phyloP scores from a whole-genome alignment of 1,140 invertebrate species.

The Drosophila tsacasi region DNA sequence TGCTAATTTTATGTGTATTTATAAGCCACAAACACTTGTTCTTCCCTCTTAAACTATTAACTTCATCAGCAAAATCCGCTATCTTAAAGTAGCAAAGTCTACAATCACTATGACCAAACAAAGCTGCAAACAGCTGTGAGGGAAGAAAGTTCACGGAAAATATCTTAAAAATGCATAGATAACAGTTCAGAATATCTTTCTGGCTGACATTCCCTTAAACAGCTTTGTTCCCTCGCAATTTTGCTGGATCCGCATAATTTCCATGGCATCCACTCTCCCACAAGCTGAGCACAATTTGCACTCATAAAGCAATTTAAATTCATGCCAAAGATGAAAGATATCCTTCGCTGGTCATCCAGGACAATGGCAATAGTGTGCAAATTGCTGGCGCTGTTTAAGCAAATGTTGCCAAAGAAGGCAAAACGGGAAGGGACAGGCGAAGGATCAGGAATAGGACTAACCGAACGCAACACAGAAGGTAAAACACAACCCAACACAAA shows the following conservation, averaged over 20 bases:
- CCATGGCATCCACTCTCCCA: conserved; percentile 4
- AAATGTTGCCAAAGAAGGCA: conserved; percentile 66
- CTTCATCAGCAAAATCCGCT: neutral
- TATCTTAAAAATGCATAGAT: conserved; percentile 14
- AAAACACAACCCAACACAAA: conserved; percentile 29
- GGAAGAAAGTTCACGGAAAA: neutral
- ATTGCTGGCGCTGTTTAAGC: conserved; percentile 78
- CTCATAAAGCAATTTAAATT: conserved; percentile 79
- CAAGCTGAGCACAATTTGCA: conserved; percentile 30
- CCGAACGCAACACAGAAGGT: conserved; percentile 29
- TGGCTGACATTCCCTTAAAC: neutral
- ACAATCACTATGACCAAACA: neutral
- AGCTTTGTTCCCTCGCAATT: neutral
- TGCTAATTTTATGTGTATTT: neutral
- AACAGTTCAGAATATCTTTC: neutral
- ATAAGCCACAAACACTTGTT: neutral
- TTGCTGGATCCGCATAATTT: conserved; percentile 23
- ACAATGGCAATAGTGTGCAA: conserved; percentile 75
- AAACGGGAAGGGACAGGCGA: conserved; percentile 27
- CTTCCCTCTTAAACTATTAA: neutral
- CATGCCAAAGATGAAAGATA: conserved; percentile 70
- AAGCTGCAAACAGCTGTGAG: neutral
- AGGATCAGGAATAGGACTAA: conserved; percentile 19
- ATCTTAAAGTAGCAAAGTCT: neutral
- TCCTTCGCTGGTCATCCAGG: conserved; percentile 35